Percentiles rank a stretch among this genome's conserved stretches.
Conservation (phyloP, 2,888 invertebrate species). For the Gandaritis pyraliata region DNA sequence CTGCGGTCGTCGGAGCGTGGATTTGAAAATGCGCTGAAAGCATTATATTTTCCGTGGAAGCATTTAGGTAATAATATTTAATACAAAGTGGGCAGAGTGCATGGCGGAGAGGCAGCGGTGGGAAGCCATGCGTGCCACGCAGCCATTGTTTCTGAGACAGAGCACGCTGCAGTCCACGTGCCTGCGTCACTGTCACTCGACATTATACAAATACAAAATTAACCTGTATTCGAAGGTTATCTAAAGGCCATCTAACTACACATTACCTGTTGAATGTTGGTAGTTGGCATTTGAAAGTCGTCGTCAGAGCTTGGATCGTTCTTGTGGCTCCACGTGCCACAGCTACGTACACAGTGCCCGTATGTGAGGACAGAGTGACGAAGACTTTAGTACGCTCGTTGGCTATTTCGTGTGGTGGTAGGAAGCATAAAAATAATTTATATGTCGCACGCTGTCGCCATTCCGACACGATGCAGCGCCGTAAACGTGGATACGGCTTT, state of each 20-base stretch:
- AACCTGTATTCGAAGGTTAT: too few relatives aligned
- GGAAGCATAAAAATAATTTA: constrained; percentile 66
- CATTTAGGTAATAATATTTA: constrained; percentile 41
- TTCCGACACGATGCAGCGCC: constrained; percentile 34
- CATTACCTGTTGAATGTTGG: too few relatives aligned
- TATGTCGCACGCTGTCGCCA: constrained; percentile 49
- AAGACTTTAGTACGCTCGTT: constrained; percentile 11
- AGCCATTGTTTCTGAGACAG: constrained; percentile 52
- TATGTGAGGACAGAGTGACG: not conserved
- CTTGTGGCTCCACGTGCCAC: not conserved
- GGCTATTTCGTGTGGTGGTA: constrained; percentile 25
- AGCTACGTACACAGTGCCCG: not conserved
- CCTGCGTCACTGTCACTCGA: constrained; percentile 11
- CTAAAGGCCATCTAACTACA: too few relatives aligned
- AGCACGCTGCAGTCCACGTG: constrained; percentile 23
- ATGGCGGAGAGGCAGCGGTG: constrained; percentile 20
- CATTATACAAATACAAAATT: too few relatives aligned
- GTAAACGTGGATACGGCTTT: constrained; percentile 27
- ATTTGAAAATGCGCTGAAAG: constrained; percentile 31
- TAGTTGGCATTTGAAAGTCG: too few relatives aligned
- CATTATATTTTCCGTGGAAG: constrained; percentile 30
- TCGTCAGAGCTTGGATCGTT: too few relatives aligned
- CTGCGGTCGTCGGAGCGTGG: constrained; percentile 8
- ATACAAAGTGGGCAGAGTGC: constrained; percentile 30
- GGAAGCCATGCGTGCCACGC: constrained; percentile 42